A percentile compares a stretch with the other conserved stretches of the same genome.
Evolutionary conservation across 2,113 vertebrate species (phyloP).

Genomic region (Ardeotis arabs): DNA sequence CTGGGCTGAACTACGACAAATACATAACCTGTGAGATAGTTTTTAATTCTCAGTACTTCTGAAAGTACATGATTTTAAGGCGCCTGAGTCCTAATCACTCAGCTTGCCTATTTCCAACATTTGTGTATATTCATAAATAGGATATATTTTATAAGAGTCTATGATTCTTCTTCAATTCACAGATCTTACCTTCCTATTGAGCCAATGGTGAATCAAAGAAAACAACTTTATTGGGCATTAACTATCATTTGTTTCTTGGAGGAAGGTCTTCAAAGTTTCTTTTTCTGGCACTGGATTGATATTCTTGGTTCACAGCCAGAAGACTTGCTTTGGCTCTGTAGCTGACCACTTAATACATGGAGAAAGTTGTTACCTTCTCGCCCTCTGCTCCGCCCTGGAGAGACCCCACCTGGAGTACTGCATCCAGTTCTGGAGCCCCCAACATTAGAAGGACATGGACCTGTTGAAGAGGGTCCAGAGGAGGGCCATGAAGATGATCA

Average conservation of each 20-base stretch:
- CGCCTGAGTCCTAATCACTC: neutral
- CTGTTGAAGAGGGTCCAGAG: too few relatives aligned
- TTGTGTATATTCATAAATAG: neutral
- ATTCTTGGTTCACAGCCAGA: neutral
- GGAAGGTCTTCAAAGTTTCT: neutral
- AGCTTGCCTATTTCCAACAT: neutral
- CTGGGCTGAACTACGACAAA: too few relatives aligned
- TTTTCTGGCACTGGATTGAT: neutral
- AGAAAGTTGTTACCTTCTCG: neutral
- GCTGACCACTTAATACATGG: neutral
- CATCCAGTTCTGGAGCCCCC: too few relatives aligned
- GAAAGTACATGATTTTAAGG: neutral
- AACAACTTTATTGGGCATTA: neutral
- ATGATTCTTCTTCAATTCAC: neutral
- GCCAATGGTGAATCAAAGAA: neutral
- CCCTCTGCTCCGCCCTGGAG: too few relatives aligned
- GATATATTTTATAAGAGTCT: neutral
- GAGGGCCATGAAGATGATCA: too few relatives aligned
- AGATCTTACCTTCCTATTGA: neutral
- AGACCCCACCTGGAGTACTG: too few relatives aligned
- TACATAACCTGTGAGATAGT: neutral
- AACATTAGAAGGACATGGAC: too few relatives aligned
- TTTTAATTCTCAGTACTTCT: neutral
- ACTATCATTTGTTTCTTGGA: neutral
- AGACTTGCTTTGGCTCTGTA: neutral